Base-by-base conservation (phyloP, 2,113 vertebrate species). In the Megaleporinus macrocephalus region DNA sequence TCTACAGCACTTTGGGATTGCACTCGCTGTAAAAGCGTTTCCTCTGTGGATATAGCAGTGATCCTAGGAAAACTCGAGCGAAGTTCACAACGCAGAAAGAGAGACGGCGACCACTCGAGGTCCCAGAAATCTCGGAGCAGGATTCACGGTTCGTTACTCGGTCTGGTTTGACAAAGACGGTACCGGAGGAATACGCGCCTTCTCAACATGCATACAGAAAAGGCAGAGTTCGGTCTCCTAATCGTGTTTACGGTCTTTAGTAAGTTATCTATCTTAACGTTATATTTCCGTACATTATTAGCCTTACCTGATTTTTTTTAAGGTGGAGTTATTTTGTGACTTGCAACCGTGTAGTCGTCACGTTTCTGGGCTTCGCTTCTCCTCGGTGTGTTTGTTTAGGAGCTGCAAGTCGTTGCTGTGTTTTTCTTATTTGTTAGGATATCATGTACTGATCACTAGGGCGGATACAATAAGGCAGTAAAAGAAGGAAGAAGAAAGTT, bases 151-250 rank as follows among this genome's bases (percentile, higher is more conserved):
- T 61, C 55, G 53, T 41, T 13, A 18, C 51, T 44, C 63, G 82
- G 7, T 79, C 18, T 57, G 73, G 5, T 18, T 70, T 59, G 57
- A 84, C 83, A 77, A 81, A 84, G 73, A 59, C 73, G 33, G 29
- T 30, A 73, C 73, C 73, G 78, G 80, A 73, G 83, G 66, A 84
- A 33, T 62, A 44, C 69, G 57, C 78, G 55, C 78, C 24, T 76
- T 84, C n/a, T 63, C 73, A 76, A 33, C 20, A 84, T 80, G 83
- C 44, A 41, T 13, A 57, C 65, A 77, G 73, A 53, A 71, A 79
- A 78, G 11, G 65, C 41, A 47, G 47, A 27, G 1, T n/a, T 81
- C 6, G 20, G 26, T 15, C 1, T 62, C 26, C 55, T 73, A 15
- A 18, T 77, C 29, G 26, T 30, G 15, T 41, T 84, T 13, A 7